Evolutionary conservation across 2,113 vertebrate genomes (phyloP).

Genomic region (Cynocephalus volans): DNA sequence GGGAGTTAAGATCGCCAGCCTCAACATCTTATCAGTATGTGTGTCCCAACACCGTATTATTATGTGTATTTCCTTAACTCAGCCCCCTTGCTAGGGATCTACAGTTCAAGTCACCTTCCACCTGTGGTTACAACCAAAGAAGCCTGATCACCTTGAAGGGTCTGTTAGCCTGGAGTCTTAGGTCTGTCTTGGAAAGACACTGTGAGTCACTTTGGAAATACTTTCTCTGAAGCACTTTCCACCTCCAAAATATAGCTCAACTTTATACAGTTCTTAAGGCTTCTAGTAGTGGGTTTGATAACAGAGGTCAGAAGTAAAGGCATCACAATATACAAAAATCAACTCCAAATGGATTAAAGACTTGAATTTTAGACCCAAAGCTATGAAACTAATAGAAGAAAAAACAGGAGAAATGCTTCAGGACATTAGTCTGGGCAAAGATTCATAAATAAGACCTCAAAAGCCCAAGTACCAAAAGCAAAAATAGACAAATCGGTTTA

Average conservation of each 20-base stretch:
- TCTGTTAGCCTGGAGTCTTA: neutral
- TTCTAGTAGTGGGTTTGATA: neutral
- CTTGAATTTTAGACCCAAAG: too few relatives aligned
- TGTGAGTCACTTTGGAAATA: neutral
- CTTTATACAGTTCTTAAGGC: neutral
- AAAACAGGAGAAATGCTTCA: too few relatives aligned
- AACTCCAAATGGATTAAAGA: too few relatives aligned
- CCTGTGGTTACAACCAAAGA: neutral
- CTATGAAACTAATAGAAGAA: too few relatives aligned
- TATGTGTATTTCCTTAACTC: neutral
- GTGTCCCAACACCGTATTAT: neutral
- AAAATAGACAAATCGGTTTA: too few relatives aligned
- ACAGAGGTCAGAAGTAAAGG: neutral
- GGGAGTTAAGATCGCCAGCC: neutral
- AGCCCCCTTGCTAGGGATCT: neutral
- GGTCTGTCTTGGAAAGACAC: neutral
- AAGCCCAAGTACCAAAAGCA: too few relatives aligned
- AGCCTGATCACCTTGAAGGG: neutral
- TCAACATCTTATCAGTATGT: neutral
- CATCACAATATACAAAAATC: neutral
- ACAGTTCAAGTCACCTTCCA: neutral
- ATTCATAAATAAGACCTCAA: too few relatives aligned
- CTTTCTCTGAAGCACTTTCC: neutral
- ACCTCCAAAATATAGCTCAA: neutral
- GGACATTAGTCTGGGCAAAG: too few relatives aligned